Conservation (phyloP, 2,113 vertebrate species). For the Melanostigma gelatinosum region DNA sequence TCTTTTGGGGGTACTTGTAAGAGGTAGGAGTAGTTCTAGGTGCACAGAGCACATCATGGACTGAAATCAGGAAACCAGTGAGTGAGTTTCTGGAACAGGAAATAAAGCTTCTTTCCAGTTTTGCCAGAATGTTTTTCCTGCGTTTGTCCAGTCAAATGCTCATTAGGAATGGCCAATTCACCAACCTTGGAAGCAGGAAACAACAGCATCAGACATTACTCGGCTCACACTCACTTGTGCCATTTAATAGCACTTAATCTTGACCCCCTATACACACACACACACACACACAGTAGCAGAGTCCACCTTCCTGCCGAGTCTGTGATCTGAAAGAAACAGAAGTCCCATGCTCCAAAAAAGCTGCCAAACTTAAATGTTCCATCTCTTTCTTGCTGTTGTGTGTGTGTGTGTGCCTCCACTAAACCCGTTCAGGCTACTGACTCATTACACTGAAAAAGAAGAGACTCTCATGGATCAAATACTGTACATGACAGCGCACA, state of each 20-base stretch:
- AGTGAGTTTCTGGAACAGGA: conserved; percentile 6
- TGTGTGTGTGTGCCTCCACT: not conserved
- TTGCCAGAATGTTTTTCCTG: not conserved
- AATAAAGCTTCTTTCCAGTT: not conserved
- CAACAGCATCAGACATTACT: not conserved
- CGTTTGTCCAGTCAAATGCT: not conserved
- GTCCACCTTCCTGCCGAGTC: not conserved
- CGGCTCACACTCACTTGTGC: not conserved
- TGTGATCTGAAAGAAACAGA: not conserved
- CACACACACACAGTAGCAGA: not conserved
- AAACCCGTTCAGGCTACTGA: conserved; percentile 26
- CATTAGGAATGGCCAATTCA: not conserved
- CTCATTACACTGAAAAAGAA: conserved; percentile 50
- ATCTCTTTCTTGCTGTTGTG: not conserved
- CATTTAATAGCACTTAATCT: not conserved
- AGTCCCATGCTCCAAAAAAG: not conserved
- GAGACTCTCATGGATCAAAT: conserved; percentile 59
- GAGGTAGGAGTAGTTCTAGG: conserved; percentile 22
- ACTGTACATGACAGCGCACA: conserved; percentile 54
- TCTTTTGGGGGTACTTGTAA: conserved; percentile 21
- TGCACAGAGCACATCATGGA: conserved; percentile 2
- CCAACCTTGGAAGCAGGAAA: not conserved
- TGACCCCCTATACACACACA: not conserved
- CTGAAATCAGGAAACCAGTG: conserved; percentile 17
- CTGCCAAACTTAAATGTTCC: conserved; percentile 7